A percentile compares a stretch with the other conserved stretches of the same genome.
Evolutionary conservation across 2,797 vertebrate genomes (phyloP).

Genomic region (Pseudochaenichthys georgianus): DNA sequence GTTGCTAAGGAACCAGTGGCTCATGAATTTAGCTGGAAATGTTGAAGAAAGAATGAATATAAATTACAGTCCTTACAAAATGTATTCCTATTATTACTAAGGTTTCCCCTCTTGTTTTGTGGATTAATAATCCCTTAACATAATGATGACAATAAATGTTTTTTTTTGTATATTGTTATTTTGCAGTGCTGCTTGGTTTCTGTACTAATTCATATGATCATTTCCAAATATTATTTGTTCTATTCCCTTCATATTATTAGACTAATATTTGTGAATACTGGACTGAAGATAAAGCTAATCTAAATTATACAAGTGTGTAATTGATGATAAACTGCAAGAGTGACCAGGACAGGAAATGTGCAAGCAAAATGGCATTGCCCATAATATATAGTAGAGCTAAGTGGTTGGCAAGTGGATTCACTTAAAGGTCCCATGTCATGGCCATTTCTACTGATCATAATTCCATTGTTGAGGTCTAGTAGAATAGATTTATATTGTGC

Average conservation of each 20-base stretch:
- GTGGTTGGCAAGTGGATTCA: slow-evolving; percentile 16
- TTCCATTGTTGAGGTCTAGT: too few species aligned
- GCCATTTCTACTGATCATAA: too few species aligned
- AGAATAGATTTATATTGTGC: too few species aligned
- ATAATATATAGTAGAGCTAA: slow-evolving; percentile 16
- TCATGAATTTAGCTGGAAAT: slow-evolving; percentile 81
- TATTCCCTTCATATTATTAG: slow-evolving; percentile 7
- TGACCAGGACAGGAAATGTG: slow-evolving; percentile 8
- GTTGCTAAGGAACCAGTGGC: slow-evolving; percentile 88
- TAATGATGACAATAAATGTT: slow-evolving; percentile 15
- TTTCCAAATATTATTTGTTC: slow-evolving; percentile 23
- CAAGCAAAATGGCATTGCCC: slow-evolving; percentile 19
- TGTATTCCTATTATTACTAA: slow-evolving; percentile 56
- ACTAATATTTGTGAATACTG: slow-evolving; percentile 3
- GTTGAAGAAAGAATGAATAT: slow-evolving; percentile 73
- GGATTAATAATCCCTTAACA: slow-evolving; percentile 57
- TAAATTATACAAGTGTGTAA: slow-evolving; percentile 21
- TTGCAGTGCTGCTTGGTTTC: slow-evolving; percentile 35
- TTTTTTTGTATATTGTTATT: slow-evolving; percentile 4
- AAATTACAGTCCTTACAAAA: slow-evolving; percentile 72
- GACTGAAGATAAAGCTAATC: slow-evolving; percentile 6
- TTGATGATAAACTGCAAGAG: slow-evolving; percentile 21
- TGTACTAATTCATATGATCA: slow-evolving; percentile 33
- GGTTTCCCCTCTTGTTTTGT: slow-evolving; percentile 55
- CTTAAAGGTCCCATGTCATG: background rate